Conservation (phyloP, 1,140 invertebrate species). For the Tetraneura akinire region DNA sequence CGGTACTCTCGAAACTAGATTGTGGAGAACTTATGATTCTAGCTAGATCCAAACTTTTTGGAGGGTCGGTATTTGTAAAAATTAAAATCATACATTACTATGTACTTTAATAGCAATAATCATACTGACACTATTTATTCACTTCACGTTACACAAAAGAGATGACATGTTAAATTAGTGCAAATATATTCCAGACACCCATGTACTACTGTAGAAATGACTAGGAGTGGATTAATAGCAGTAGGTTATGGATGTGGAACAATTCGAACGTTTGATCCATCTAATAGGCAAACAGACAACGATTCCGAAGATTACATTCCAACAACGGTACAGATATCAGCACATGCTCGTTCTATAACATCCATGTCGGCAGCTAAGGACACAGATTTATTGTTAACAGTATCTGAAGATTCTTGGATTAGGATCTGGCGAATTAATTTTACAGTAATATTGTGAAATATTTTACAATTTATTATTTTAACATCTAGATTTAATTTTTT, state of each 20-base stretch:
- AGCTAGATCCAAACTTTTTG: slow-evolving; percentile 9
- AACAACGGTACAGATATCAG: slow-evolving; percentile 59
- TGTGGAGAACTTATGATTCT: slow-evolving; percentile 1
- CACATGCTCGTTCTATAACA: slow-evolving; percentile 62
- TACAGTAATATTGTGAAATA: neutral
- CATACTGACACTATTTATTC: too few species aligned
- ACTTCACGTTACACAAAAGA: too few species aligned
- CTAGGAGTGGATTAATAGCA: neutral
- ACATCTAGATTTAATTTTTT: slow-evolving; percentile 36
- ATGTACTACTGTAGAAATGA: slow-evolving; percentile 12
- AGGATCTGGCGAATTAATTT: slow-evolving; percentile 58
- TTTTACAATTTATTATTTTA: too few species aligned
- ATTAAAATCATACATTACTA: neutral
- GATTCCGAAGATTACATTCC: slow-evolving; percentile 33
- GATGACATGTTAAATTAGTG: too few species aligned
- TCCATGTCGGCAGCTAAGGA: slow-evolving; percentile 60
- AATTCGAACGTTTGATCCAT: slow-evolving; percentile 41
- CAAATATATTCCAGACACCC: neutral
- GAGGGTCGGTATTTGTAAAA: neutral
- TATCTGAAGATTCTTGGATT: slow-evolving; percentile 61
- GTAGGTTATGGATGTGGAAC: slow-evolving; percentile 29
- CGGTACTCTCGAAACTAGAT: slow-evolving; percentile 13
- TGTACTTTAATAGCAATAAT: neutral
- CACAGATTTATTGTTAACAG: slow-evolving; percentile 59
- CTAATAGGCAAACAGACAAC: neutral